Base-by-base conservation (phyloP, 35 echinoderm and acorn worm species). In the Amphiura filiformis region DNA sequence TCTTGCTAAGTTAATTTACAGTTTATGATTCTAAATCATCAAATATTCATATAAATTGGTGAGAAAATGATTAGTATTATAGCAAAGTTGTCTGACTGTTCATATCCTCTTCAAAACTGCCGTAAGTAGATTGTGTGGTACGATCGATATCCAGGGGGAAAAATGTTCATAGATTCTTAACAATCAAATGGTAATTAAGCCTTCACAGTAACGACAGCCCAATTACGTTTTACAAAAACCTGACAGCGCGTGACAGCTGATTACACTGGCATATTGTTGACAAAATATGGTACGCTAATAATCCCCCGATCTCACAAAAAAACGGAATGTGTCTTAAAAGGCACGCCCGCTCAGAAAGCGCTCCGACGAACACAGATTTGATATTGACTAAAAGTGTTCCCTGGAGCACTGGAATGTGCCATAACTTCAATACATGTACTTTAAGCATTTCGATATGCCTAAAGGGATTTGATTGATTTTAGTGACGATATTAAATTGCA, bases 381-480 rank as follows among this genome's bases (percentile, higher is more conserved):
- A 70, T 70, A 70, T 70, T 70, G 61, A 26, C 17, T 26, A 23
- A 70, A n/a, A 18, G 61, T 70, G 26, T 70, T 70, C 61, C 61
- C 61, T 23, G 3, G 28, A 70, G 61, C 61, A 2, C 61, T 11
- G 9, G 61, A 70, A 70, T 70, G 61, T 70, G 61, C 61, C 28
- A 70, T 11, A 70, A 15, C 28, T 70, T 23, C 61, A 70, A 70
- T 26, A 70, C 61, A 70, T 70, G 61, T 30, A 70, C 61, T 70
- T 70, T 70, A 70, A 26, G 61, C 28, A 70, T 70, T 70, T 13
- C 26, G 15, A n/a, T 70, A 2, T 70, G 61, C 61, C 61, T 70
- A 70, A 70, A 70, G 61, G 61, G 61, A 23, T 70, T 70, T 70
- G 7, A 70, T 70, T n/a, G 61, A 70, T 70, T 70, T 70, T 70